A percentile compares a stretch with the other conserved stretches of the same genome.
Evolutionary conservation across 2,113 vertebrate species (phyloP).

Genomic region (Proterorhinus semilunaris): DNA sequence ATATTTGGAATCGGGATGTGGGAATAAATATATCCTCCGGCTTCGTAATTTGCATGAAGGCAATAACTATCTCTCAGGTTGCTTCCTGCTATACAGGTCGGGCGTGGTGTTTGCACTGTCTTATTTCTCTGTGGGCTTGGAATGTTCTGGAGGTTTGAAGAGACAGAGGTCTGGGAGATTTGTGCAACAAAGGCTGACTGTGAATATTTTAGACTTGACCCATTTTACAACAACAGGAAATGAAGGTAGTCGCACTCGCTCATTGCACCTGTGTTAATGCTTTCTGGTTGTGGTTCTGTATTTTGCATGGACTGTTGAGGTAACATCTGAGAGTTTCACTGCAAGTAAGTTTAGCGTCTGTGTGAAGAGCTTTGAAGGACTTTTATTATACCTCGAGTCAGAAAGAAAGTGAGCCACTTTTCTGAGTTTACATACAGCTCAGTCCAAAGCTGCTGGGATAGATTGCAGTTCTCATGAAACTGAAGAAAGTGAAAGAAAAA

Average conservation of each 20-base stretch:
- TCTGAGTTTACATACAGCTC: no score
- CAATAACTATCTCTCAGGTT: slow-evolving; percentile 21
- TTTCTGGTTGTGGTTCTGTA: background rate
- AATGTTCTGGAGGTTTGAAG: background rate
- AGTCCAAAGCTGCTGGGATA: no score
- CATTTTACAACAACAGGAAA: slow-evolving; percentile 12
- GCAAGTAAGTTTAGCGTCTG: no score
- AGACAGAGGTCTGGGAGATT: slow-evolving; percentile 6
- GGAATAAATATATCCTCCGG: background rate
- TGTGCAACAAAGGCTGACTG: slow-evolving; percentile 15
- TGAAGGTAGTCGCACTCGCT: background rate
- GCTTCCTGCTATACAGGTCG: background rate
- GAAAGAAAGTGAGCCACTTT: no score
- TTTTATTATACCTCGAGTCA: no score
- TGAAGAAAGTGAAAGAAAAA: no score
- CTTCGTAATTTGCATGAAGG: slow-evolving; percentile 14
- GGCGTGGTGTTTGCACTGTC: background rate
- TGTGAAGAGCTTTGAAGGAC: no score
- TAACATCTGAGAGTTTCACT: no score
- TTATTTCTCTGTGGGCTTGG: background rate
- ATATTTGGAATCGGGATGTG: background rate
- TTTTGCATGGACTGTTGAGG: background rate
- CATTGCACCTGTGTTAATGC: no score
- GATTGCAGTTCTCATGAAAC: no score
- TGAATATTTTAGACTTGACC: slow-evolving; percentile 44